Conservation (phyloP, 2,113 vertebrate species). For the Crypturellus undulatus region DNA sequence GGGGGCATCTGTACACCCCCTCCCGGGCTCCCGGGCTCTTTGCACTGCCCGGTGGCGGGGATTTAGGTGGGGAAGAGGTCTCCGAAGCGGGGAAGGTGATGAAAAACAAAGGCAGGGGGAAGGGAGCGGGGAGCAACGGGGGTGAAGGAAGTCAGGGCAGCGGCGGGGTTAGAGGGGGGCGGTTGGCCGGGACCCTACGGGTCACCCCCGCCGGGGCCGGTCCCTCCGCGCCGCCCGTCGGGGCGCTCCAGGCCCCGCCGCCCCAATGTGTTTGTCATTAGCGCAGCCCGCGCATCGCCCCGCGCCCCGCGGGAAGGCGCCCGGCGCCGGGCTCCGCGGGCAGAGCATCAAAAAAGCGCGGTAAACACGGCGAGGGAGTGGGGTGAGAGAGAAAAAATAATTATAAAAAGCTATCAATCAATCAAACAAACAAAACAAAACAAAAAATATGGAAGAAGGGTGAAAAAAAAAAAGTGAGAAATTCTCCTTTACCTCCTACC, state of each 20-base stretch:
- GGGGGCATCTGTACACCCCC: background rate
- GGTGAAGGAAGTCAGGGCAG: background rate
- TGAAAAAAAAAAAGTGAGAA: background rate
- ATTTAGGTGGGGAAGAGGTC: background rate
- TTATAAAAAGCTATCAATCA: fast-evolving
- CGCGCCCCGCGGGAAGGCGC: background rate
- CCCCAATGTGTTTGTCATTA: constrained; percentile 91
- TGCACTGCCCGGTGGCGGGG: background rate
- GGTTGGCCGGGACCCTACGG: background rate
- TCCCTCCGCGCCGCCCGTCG: background rate
- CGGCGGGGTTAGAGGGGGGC: background rate
- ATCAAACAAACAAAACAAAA: background rate
- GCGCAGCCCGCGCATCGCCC: background rate
- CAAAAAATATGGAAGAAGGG: background rate
- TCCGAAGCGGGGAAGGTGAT: background rate
- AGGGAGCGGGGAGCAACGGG: background rate
- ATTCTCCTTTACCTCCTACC: constrained; percentile 70
- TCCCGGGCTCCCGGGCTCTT: background rate
- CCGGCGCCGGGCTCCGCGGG: background rate
- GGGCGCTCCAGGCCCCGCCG: constrained; percentile 75
- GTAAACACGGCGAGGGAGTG: background rate
- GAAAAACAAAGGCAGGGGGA: constrained; percentile 25
- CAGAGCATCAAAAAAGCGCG: fast-evolving
- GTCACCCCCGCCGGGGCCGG: too few relatives aligned
- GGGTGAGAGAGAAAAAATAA: too few relatives aligned